phyloP scores from a whole-genome alignment of 2,888 invertebrate genomes.

The Cryptocephalus moraei region DNA sequence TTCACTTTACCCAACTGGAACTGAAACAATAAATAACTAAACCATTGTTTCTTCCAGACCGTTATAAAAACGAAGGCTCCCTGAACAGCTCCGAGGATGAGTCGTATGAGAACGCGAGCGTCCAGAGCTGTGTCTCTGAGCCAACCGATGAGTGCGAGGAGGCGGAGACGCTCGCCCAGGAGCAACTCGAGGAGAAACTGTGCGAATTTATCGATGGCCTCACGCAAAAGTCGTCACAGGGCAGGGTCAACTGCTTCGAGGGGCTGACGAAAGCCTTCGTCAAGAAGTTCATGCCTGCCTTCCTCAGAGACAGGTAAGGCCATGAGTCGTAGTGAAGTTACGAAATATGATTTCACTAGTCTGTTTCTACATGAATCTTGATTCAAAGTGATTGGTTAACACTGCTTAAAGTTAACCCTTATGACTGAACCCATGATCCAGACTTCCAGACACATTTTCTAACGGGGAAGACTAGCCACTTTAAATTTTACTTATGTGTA shows the following conservation, averaged over 20 bases:
- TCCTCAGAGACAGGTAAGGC: constrained; percentile 59
- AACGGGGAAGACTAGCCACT: too few relatives aligned
- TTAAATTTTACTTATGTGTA: too few relatives aligned
- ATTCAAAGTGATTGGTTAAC: too few relatives aligned
- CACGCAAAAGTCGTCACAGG: constrained; percentile 80
- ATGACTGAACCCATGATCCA: too few relatives aligned
- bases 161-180: constrained; percentile 51
- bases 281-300: constrained; percentile 66
- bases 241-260: constrained; percentile 62
- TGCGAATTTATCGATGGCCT: constrained; percentile 79
- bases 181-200: constrained; percentile 78
- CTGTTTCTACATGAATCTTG: too few relatives aligned
- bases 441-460: too few relatives aligned
- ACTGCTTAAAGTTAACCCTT: too few relatives aligned
- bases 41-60: constrained; percentile 10
- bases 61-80: constrained; percentile 22
- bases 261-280: constrained; percentile 64
- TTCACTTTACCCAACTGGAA: too few relatives aligned
- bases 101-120: constrained; percentile 74
- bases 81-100: constrained; percentile 44
- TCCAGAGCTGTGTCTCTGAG: constrained; percentile 71
- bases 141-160: constrained; percentile 40
- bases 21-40: too few relatives aligned
- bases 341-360: too few relatives aligned
- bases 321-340: too few relatives aligned